Conservation (phyloP, 2,888 invertebrate genomes). For the Ectropis crepuscularia region DNA sequence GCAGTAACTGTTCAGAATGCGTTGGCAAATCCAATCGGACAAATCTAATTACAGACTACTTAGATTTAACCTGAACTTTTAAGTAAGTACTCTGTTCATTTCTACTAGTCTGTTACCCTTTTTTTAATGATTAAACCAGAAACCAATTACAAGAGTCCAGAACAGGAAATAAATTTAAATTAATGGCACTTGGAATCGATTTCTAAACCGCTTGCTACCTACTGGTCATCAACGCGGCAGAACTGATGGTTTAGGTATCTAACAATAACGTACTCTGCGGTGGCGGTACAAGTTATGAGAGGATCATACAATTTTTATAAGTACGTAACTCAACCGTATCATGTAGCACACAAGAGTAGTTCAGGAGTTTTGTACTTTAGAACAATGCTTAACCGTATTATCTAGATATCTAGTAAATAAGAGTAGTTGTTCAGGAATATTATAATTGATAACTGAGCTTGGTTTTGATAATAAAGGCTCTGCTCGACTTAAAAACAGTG, state of each 20-base stretch:
- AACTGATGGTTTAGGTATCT: constrained; percentile 53
- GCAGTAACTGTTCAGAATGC: constrained; percentile 25
- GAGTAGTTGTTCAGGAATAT: too few species aligned
- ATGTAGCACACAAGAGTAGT: too few species aligned
- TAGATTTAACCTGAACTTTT: constrained; percentile 1
- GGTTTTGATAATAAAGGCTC: too few species aligned
- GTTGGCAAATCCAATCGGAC: constrained; percentile 23
- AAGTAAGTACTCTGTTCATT: constrained; percentile 12
- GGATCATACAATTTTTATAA: not conserved
- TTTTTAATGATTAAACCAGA: constrained; percentile 29
- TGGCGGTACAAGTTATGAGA: constrained; percentile 45
- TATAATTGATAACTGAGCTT: too few species aligned
- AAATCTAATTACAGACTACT: constrained; percentile 11
- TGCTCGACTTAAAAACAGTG: too few species aligned
- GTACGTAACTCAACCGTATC: not conserved
- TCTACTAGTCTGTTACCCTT: constrained; percentile 42
- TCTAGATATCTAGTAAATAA: too few species aligned
- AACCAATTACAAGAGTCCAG: constrained; percentile 56
- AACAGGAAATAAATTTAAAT: constrained; percentile 68
- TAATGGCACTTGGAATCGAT: constrained; percentile 67
- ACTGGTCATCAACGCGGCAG: constrained; percentile 61
- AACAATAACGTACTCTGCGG: constrained; percentile 60
- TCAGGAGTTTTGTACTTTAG: too few species aligned
- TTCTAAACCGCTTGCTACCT: constrained; percentile 70
- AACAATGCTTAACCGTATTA: too few species aligned